Conservation (phyloP, 2,113 vertebrate species). For the Ictalurus punctatus region DNA sequence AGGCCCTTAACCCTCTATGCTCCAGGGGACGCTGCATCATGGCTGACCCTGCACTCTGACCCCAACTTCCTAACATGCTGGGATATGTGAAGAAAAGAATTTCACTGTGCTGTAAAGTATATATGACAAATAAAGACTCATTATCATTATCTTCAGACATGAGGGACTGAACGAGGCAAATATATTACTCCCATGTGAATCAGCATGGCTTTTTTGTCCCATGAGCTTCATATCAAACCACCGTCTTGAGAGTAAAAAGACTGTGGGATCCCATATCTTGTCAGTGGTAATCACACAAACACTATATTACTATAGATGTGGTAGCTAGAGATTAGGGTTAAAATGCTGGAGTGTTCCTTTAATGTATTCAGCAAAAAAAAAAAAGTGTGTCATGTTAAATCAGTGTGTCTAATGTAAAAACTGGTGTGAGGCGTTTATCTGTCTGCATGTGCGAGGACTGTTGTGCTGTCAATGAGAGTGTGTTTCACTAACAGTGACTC, state of each 20-base stretch:
- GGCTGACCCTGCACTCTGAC: no score
- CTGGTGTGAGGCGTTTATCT: background rate
- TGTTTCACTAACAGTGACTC: conserved; percentile 66
- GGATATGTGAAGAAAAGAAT: no score
- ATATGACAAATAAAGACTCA: no score
- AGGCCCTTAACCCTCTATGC: no score
- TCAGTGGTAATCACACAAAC: background rate
- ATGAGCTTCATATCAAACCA: background rate
- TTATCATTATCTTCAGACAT: background rate
- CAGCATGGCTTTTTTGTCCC: background rate
- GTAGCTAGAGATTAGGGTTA: background rate
- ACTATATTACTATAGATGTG: background rate
- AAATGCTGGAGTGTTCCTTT: background rate
- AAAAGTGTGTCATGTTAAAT: background rate
- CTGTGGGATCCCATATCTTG: background rate
- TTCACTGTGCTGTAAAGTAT: no score
- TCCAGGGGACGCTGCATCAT: no score
- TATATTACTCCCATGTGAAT: background rate
- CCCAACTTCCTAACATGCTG: no score
- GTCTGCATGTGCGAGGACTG: conserved; percentile 13
- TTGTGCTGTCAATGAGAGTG: conserved; percentile 56
- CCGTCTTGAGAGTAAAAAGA: no score
- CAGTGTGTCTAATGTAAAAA: background rate
- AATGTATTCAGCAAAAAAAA: background rate
- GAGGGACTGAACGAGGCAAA: background rate